Evolutionary conservation across 2,888 invertebrate genomes (phyloP).

Genomic region (Caenorhabditis angaria): DNA sequence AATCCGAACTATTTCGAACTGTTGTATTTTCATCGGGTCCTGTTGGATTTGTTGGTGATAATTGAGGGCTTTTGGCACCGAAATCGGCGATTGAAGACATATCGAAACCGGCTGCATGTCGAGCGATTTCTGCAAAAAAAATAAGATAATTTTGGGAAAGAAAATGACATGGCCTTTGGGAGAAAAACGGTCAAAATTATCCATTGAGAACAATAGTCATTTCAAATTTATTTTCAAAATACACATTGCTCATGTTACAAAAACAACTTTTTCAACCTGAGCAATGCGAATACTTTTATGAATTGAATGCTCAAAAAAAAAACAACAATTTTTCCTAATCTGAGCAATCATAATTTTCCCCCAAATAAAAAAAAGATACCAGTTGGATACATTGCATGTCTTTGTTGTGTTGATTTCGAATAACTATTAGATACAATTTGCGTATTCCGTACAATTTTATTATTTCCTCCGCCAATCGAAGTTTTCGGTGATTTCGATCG

Average conservation of each 20-base stretch:
- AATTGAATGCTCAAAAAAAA: too few relatives aligned
- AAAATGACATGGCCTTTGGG: background rate
- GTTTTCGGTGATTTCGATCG: slow-evolving; percentile 32
- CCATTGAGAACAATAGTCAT: too few relatives aligned
- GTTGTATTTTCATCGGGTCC: slow-evolving; percentile 1
- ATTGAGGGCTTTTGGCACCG: slow-evolving; percentile 27
- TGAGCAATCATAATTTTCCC: too few relatives aligned
- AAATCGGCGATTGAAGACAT: slow-evolving; percentile 17
- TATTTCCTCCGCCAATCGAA: slow-evolving; percentile 12
- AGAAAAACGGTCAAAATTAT: too few relatives aligned
- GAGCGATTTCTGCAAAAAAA: slow-evolving; percentile 17
- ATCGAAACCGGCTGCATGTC: slow-evolving; percentile 33
- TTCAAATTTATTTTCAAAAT: too few relatives aligned
- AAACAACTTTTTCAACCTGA: too few relatives aligned
- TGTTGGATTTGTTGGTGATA: slow-evolving; percentile 30
- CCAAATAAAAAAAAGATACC: too few relatives aligned
- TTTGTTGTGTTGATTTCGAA: slow-evolving; percentile 27
- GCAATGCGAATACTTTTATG: too few relatives aligned
- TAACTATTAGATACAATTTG: slow-evolving; percentile 30
- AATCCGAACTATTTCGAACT: slow-evolving; percentile 56
- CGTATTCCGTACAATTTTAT: slow-evolving; percentile 34
- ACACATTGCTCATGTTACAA: too few relatives aligned
- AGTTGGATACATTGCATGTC: slow-evolving; percentile 28
- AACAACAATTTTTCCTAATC: too few relatives aligned
- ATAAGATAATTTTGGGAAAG: background rate